A percentile compares a stretch with the other conserved stretches of the same genome.
phyloP scores from a whole-genome alignment of 2,113 vertebrate genomes.

The Oceanites oceanicus region DNA sequence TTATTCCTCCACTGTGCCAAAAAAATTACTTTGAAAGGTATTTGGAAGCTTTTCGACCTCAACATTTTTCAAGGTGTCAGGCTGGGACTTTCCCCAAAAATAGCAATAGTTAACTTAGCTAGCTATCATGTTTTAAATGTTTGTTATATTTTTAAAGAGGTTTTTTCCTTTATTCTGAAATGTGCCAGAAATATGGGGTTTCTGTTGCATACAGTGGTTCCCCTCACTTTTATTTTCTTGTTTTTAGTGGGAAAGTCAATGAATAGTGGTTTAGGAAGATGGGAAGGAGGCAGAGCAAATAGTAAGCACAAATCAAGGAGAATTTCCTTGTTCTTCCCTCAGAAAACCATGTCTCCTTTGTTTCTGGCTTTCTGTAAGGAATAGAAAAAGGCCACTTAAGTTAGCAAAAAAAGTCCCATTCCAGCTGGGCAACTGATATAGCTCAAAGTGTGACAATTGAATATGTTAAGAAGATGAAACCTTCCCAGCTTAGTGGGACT shows the following conservation, averaged over 20 bases:
- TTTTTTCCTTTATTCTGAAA: slow-evolving; percentile 40
- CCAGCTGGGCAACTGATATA: not conserved
- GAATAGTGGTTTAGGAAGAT: not conserved
- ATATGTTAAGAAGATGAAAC: not conserved
- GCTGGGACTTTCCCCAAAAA: slow-evolving; percentile 68
- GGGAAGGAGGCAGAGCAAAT: not conserved
- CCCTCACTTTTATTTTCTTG: not conserved
- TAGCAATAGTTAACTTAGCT: slow-evolving; percentile 59
- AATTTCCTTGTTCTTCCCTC: not conserved
- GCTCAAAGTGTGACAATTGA: not conserved
- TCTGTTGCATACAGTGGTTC: not conserved
- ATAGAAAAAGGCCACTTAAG: not conserved
- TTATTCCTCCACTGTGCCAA: not conserved
- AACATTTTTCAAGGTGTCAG: slow-evolving; percentile 60
- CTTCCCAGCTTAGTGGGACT: not conserved
- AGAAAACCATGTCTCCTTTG: not conserved
- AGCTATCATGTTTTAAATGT: slow-evolving; percentile 59
- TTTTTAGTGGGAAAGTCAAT: not conserved
- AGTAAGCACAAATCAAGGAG: not conserved
- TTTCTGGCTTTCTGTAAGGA: not conserved
- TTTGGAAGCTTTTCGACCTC: slow-evolving; percentile 49
- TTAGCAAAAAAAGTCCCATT: not conserved
- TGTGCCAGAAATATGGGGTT: slow-evolving; percentile 13
- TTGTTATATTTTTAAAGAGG: slow-evolving; percentile 44
- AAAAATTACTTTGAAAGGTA: slow-evolving; percentile 48